Evolutionary conservation across 2,888 invertebrate genomes (phyloP).

Genomic region (Stenoptilia bipunctidactyla): DNA sequence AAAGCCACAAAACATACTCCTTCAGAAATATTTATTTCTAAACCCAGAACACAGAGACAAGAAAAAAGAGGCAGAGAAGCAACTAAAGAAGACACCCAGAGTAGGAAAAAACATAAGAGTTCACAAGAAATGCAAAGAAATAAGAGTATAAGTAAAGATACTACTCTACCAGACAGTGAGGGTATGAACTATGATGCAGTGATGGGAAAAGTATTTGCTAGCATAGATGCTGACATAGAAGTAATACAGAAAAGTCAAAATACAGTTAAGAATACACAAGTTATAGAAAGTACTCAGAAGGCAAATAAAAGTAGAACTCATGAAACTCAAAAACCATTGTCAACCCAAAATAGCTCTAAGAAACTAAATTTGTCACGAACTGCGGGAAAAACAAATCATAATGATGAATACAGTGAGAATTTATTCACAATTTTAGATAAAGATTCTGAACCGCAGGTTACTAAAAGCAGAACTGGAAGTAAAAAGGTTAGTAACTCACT

Average conservation of each 20-base stretch:
- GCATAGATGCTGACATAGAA: conserved; percentile 50
- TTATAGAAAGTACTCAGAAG: conserved; percentile 5
- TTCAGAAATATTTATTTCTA: conserved; percentile 41
- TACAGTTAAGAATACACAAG: conserved; percentile 9
- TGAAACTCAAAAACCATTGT: conserved; percentile 7
- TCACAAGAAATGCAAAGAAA: conserved; percentile 10
- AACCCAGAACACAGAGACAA: conserved; percentile 20
- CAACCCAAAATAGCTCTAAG: conserved; percentile 16
- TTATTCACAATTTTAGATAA: conserved; percentile 43
- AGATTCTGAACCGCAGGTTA: conserved; percentile 22
- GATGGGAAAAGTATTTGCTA: conserved; percentile 51
- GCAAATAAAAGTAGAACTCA: conserved; percentile 7
- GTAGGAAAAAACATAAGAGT: conserved; percentile 35
- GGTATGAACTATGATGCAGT: conserved; percentile 43
- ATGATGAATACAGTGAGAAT: conserved; percentile 44
- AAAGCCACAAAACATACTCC: conserved; percentile 27
- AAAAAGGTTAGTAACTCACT: conserved; percentile 23
- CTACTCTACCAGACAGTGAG: conserved; percentile 31
- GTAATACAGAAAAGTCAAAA: conserved; percentile 25
- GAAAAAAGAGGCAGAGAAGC: conserved; percentile 35
- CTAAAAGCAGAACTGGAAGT: conserved; percentile 7
- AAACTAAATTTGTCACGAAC: conserved; percentile 13
- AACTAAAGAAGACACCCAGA: conserved; percentile 23
- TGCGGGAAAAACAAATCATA: not conserved
- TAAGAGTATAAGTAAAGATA: conserved; percentile 8